Percentiles rank a stretch among this genome's conserved stretches.
These are phyloP conservation scores for Proctacanthus coquilletti DNA, from an alignment of 1,140 invertebrate species.

Conservation along the genomic window DNA sequence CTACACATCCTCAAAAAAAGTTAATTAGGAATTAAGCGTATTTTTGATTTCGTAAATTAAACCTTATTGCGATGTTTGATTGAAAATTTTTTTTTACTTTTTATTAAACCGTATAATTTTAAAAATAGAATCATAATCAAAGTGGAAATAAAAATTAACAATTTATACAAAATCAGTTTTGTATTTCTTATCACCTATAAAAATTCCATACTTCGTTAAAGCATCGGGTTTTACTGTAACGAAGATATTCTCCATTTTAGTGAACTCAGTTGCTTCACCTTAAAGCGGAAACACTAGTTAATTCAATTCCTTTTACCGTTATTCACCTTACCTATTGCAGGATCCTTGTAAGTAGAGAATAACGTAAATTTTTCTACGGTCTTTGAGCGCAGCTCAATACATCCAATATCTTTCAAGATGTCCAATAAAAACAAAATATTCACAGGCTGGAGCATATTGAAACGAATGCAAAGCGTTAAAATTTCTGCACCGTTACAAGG, in stretches of 20 bases:
- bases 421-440: constrained; percentile 22
- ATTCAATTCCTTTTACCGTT: not conserved
- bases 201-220: constrained; percentile 36
- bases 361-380: constrained; percentile 19
- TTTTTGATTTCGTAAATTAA: too few species aligned
- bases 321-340: not conserved
- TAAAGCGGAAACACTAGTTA: not conserved
- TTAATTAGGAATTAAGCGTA: too few species aligned
- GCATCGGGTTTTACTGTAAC: constrained; percentile 34
- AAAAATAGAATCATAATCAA: constrained; percentile 14
- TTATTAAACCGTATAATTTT: too few species aligned
- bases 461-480: constrained; percentile 35
- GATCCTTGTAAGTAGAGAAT: constrained; percentile 17
- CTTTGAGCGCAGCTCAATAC: constrained; percentile 22
- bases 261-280: constrained; percentile 23
- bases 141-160: constrained; percentile 14
- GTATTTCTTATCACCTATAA: constrained; percentile 41
- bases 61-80: too few species aligned
- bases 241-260: constrained; percentile 28
- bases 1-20: too few species aligned
- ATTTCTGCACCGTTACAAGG: constrained; percentile 40
- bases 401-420: constrained; percentile 18
- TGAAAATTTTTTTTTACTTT: too few species aligned
- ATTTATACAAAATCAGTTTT: constrained; percentile 34
- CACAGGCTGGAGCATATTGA: constrained; percentile 30